phyloP scores from a whole-genome alignment of 2,797 vertebrate species.

The Yasuhikotakia modesta region DNA sequence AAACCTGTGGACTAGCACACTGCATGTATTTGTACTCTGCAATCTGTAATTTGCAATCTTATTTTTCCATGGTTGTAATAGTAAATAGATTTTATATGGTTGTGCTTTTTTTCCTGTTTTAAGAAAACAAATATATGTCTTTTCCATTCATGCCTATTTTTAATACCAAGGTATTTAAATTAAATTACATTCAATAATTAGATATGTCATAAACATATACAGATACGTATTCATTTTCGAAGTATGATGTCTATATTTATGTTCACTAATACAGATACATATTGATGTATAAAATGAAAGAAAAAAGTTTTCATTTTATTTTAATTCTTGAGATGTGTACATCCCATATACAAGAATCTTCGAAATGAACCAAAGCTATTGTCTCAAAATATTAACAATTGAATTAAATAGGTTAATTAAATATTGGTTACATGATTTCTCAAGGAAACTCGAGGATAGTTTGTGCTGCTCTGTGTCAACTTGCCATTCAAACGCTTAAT shows the following conservation, averaged over 20 bases:
- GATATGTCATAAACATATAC: neutral
- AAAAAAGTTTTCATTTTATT: neutral
- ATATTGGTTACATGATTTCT: too few relatives aligned
- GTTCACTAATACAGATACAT: neutral
- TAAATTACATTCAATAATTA: neutral
- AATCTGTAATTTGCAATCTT: neutral
- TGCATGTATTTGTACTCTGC: neutral
- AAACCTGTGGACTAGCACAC: neutral
- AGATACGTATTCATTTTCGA: neutral
- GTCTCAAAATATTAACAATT: neutral
- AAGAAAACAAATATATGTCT: too few relatives aligned
- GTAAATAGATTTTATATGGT: neutral
- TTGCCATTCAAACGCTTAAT: constrained; percentile 36
- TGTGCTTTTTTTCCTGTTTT: neutral
- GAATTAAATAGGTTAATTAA: too few relatives aligned
- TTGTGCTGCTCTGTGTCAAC: neutral
- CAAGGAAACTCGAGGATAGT: too few relatives aligned
- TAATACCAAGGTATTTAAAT: neutral
- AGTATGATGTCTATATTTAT: neutral
- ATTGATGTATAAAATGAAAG: neutral
- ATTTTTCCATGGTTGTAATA: neutral
- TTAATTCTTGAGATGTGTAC: too few relatives aligned
- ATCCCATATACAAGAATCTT: too few relatives aligned
- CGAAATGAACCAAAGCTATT: too few relatives aligned
- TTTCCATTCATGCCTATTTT: too few relatives aligned